Evolutionary conservation across 2,888 invertebrate genomes (phyloP).

Genomic region (Dendrolimus houi): DNA sequence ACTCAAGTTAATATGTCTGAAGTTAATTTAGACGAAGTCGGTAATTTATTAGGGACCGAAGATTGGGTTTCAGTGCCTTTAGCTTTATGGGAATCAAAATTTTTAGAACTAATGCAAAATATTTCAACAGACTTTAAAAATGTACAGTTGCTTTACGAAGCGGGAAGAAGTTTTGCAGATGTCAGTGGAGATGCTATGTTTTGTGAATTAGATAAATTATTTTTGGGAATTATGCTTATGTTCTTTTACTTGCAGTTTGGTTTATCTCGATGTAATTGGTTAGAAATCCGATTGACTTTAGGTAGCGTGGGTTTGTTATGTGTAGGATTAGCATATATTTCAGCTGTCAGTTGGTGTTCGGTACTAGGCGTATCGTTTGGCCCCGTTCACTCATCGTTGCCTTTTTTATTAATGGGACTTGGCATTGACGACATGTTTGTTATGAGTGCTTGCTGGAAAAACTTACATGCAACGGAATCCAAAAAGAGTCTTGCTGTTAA

Average conservation of each 20-base stretch:
- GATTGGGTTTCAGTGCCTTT: slow-evolving; percentile 81
- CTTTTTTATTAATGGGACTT: slow-evolving; percentile 87
- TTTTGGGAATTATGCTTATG: slow-evolving; percentile 82
- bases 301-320: slow-evolving; percentile 82
- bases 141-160: slow-evolving; percentile 71
- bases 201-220: slow-evolving; percentile 82
- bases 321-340: slow-evolving; percentile 83
- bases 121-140: slow-evolving; percentile 39
- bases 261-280: slow-evolving; percentile 83
- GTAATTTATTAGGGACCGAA: slow-evolving; percentile 84
- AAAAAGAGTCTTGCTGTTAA: slow-evolving; percentile 77
- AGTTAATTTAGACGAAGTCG: slow-evolving; percentile 79
- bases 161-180: slow-evolving; percentile 85
- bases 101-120: slow-evolving; percentile 58
- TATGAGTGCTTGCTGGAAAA: slow-evolving; percentile 86
- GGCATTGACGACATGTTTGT: slow-evolving; percentile 92
- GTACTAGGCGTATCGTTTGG: slow-evolving; percentile 83
- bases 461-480: slow-evolving; percentile 70
- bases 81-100: slow-evolving; percentile 78
- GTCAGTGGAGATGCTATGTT: slow-evolving; percentile 82
- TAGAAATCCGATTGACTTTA: slow-evolving; percentile 82
- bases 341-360: slow-evolving; percentile 84
- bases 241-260: slow-evolving; percentile 84
- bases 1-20: slow-evolving; percentile 81
- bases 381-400: slow-evolving; percentile 88